A percentile compares a stretch with the other conserved stretches of the same genome.
phyloP scores from a whole-genome alignment of 2,797 vertebrate genomes.

The Microctenopoma stevenorrisi region DNA sequence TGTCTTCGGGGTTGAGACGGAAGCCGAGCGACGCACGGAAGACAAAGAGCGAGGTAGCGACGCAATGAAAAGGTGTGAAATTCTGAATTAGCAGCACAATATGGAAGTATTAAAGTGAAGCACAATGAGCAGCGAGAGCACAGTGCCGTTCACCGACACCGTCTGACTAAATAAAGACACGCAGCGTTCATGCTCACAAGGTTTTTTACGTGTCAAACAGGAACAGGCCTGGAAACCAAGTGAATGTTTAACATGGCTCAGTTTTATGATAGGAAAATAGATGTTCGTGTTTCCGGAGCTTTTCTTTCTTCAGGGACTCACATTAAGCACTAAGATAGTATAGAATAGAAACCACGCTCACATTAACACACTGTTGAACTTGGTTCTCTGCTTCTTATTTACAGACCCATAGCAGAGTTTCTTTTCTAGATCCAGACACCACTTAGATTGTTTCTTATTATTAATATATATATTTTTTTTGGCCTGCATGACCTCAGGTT shows the following conservation, averaged over 20 bases:
- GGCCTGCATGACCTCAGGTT: no score
- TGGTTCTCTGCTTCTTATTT: neutral
- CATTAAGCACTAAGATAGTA: neutral
- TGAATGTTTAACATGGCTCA: neutral
- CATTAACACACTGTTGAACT: neutral
- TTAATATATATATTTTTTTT: no score
- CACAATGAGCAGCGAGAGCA: conserved; percentile 56
- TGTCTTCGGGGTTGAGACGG: conserved; percentile 64
- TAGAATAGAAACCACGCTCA: neutral
- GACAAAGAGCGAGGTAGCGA: conserved; percentile 66
- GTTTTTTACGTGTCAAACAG: conserved; percentile 21
- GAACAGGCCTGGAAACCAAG: conserved; percentile 23
- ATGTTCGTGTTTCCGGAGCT: conserved; percentile 8
- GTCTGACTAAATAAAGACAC: conserved; percentile 49
- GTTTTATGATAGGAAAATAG: conserved; percentile 7
- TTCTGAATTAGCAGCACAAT: conserved; percentile 73
- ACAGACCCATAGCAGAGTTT: neutral
- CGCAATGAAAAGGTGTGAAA: conserved; percentile 72
- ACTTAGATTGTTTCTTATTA: no score
- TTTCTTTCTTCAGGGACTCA: neutral
- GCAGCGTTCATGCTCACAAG: neutral
- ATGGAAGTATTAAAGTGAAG: conserved; percentile 64
- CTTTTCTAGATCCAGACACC: neutral
- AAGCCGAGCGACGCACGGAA: conserved; percentile 36
- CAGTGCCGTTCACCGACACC: conserved; percentile 33